Base-by-base conservation (phyloP, 1,140 invertebrate species). In the Hypsibius dujardini region DNA sequence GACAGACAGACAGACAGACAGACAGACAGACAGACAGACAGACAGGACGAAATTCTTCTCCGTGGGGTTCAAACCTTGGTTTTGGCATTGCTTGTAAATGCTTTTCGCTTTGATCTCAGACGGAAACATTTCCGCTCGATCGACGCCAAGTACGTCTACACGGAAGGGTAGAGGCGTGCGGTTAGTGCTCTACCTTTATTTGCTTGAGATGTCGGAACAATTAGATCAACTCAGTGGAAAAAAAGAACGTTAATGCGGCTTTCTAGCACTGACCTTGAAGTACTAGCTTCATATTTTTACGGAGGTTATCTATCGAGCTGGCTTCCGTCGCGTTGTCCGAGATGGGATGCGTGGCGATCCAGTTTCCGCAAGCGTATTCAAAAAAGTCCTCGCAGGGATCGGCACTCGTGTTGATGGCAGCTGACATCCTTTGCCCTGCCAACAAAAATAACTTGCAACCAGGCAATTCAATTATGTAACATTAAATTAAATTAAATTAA, bases 321-420 rank as follows among this genome's bases (percentile, higher is more conserved):
- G 86, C 0, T 82, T 84, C 0, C 83, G 83, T 69, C 85, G 82
- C 77, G 85, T 86, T 73, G 3, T 87, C 85, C 0, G 85, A 85
- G 70, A 87, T 85, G 0, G 85, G 85, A 76, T 86, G 81, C 71
- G 81, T 81, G 70, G 82, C 79, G 71, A 84, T 83, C 85, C 85
- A 71, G 67, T 77, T 78, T 7, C 83, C 83, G 75, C 84, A 84
- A 1, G 84, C 81, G 72, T 81, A 84, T 67, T 80, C 74, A 75
- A 80, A 83, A 75, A 85, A 85, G 76, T 84, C 79, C 1, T 79
- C 78, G 76, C 84, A 84, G 0, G 84, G 84, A 71, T 84, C 77
- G 1, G 81, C 42, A 3, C 3, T 15, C 12, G 12, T 7, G 45
- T 67, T 45, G 12, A 67, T 12, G 3, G 62, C 12, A 7, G 62